Base-by-base conservation (phyloP, 23 tunicate genomes). In the Diplosoma virens region DNA sequence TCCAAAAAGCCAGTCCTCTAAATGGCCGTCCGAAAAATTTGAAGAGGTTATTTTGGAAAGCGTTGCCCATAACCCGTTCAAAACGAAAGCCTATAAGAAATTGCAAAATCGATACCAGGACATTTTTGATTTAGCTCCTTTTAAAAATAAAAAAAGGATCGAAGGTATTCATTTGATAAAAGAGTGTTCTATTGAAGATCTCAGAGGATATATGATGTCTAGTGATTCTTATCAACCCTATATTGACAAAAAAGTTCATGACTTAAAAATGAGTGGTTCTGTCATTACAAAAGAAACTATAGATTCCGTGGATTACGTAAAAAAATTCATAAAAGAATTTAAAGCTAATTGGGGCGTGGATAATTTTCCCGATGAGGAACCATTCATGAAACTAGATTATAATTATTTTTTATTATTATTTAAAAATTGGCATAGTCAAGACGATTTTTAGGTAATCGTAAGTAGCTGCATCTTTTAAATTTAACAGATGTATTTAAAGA, bases 161-260 rank as follows among this genome's bases (percentile, higher is more conserved):
- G 52, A 67, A 9, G 26, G 21, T 2, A 34, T 67, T 21, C 26
- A 67, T n/a, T 5, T 36, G 3, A 3, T 16, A 6, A 18, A 67
- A 18, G 74, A 67, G 25, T 34, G 74, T 28, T 67, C 74, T 4
- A 21, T 67, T 16, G 17, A 21, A 11, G 52, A 67, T 36, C 26
- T 67, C 27, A 35, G 7, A 17, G 74, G 74, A 3, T 67, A 35
- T 52, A 67, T 67, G 74, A 35, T 9, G 27, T 34, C 52, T 11
- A 67, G 52, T 28, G 74, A 67, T 36, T 67, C 74, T 16, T 67
- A 67, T 21, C 7, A 11, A 2, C 52, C 74, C 7, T 67, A 67
- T 26, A 67, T 67, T 22, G 52, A 67, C 2, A 36, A 23, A 36
- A 36, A 34, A 14, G 23, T 67, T 5, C 28, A 17, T 2, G 25